Conservation (phyloP, 1,140 invertebrate species). For the Heliconius congener region DNA sequence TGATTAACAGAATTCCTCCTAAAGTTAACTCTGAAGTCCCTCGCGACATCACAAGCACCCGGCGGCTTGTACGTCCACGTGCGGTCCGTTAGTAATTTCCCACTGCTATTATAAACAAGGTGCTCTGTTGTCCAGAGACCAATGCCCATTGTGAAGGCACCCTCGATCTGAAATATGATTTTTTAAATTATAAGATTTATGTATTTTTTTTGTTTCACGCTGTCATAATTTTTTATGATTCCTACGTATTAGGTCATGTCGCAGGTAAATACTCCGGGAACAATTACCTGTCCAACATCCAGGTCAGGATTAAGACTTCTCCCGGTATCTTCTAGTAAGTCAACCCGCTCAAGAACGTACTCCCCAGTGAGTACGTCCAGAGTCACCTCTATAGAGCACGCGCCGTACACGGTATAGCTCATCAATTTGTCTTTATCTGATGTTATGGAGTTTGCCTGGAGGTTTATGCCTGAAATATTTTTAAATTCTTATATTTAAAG, state of each 20-base stretch:
- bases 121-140: slow-evolving; percentile 87
- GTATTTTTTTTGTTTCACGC: too few relatives aligned
- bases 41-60: slow-evolving; percentile 85
- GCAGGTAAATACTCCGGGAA: background rate
- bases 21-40: slow-evolving; percentile 82
- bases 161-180: slow-evolving; percentile 84
- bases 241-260: too few relatives aligned
- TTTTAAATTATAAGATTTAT: too few relatives aligned
- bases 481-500: too few relatives aligned
- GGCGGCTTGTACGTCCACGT: slow-evolving; percentile 91
- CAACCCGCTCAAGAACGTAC: slow-evolving; percentile 85
- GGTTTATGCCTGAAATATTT: slow-evolving; percentile 55
- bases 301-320: slow-evolving; percentile 88
- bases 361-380: slow-evolving; percentile 90
- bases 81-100: slow-evolving; percentile 82
- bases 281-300: slow-evolving; percentile 89
- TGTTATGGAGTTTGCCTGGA: slow-evolving; percentile 61
- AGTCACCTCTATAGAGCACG: slow-evolving; percentile 85
- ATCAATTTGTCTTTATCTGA: slow-evolving; percentile 48
- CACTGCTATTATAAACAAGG: slow-evolving; percentile 83
- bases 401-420: slow-evolving; percentile 82
- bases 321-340: slow-evolving; percentile 89
- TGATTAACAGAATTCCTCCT: slow-evolving; percentile 84
- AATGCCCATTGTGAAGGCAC: slow-evolving; percentile 89
- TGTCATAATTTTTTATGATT: too few relatives aligned